A percentile compares a stretch with the other conserved stretches of the same genome.
phyloP scores from a whole-genome alignment of 2,888 invertebrate genomes.

The Dynastes hyllus region DNA sequence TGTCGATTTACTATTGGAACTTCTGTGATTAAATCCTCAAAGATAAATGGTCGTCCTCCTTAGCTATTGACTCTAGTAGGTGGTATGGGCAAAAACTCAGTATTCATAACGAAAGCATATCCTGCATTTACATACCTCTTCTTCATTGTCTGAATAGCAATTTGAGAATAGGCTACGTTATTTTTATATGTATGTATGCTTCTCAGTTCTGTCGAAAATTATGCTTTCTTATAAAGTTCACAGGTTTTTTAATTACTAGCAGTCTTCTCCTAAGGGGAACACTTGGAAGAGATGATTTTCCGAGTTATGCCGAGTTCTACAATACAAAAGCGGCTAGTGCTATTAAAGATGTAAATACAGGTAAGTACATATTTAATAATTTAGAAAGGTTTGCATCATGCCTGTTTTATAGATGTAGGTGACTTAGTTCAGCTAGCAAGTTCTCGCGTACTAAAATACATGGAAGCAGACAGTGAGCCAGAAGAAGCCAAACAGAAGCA shows the following conservation, averaged over 20 bases:
- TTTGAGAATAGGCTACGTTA: no score
- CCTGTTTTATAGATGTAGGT: not conserved
- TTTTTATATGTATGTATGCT: no score
- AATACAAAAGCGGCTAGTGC: conserved; percentile 29
- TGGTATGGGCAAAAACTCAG: no score
- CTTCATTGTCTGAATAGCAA: no score
- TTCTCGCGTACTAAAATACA: not conserved
- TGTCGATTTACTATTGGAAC: no score
- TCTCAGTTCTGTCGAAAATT: not conserved
- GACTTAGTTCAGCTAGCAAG: conserved; percentile 24
- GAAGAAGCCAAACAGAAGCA: conserved; percentile 63
- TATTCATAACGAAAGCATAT: no score
- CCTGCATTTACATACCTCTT: no score
- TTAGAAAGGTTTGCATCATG: no score
- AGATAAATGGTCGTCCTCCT: no score
- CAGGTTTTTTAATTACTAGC: conserved; percentile 18
- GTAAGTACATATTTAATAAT: conserved; percentile 18
- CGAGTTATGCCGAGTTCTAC: conserved; percentile 69
- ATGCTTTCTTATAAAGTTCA: conserved; percentile 1
- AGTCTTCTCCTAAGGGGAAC: not conserved
- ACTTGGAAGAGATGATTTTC: conserved; percentile 47
- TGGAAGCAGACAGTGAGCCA: conserved; percentile 52
- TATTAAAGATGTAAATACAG: conserved; percentile 22
- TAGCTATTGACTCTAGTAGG: no score
- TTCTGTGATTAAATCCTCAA: no score